Conservation (phyloP, 2,797 vertebrate species). For the Gambusia yucatana region DNA sequence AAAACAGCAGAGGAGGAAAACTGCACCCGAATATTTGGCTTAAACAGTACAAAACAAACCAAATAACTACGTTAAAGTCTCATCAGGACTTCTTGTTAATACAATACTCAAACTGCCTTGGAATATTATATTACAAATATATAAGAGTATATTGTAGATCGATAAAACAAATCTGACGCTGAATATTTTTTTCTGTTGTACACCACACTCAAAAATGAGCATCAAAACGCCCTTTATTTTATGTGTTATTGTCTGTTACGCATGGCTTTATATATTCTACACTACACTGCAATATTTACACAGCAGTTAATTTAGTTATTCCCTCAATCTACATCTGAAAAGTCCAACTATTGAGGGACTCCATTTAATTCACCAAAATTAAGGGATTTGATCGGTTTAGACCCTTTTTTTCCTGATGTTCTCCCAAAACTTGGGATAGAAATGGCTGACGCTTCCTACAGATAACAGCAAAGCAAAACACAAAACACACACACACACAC, state of each 20-base stretch:
- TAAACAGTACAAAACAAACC: conserved; percentile 39
- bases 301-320: conserved; percentile 36
- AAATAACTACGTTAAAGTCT: conserved; percentile 35
- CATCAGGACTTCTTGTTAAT: conserved; percentile 36
- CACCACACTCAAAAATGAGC: conserved; percentile 50
- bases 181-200: conserved; percentile 36
- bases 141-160: conserved; percentile 43
- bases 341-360: conserved; percentile 60
- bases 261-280: conserved; percentile 74
- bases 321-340: conserved; percentile 36
- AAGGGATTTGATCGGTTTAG: conserved; percentile 62
- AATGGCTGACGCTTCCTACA: conserved; percentile 86
- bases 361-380: conserved; percentile 54
- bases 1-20: conserved; percentile 18
- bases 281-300: conserved; percentile 64
- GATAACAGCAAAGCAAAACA: conserved; percentile 67
- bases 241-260: conserved; percentile 63
- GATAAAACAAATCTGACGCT: conserved; percentile 37
- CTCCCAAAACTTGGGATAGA: conserved; percentile 68
- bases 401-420: conserved; percentile 69
- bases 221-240: conserved; percentile 46
- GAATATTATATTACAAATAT: conserved; percentile 68
- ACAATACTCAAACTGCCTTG: conserved; percentile 47
- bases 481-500: conserved; percentile 12
- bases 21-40: conserved; percentile 48